Base-by-base conservation (phyloP, 2,797 vertebrate species). In the Emys orbicularis region DNA sequence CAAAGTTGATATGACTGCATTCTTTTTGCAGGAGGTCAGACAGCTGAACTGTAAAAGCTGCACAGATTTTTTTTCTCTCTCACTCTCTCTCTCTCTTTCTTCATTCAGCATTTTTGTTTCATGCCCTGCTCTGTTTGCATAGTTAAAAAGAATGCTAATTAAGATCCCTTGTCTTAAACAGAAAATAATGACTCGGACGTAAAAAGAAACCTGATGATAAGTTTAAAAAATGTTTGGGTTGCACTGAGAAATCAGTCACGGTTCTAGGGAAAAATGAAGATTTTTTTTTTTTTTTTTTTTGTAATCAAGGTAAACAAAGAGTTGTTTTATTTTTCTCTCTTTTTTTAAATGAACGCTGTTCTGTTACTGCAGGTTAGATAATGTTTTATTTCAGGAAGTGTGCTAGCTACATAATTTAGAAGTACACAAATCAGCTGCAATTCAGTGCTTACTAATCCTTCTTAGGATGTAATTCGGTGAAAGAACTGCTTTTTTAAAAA, bases 381-480 rank as follows among this genome's bases (percentile, higher is more conserved):
- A 97, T 84, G 88, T 97, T 98, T 98, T 98, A 96, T 98, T 98
- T 98, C 96, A 96, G 95, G 97, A 98, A 97, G 95, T 79, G 80
- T 97, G 95, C 92, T 96, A 96, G 92, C 93, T 94, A 96, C 97
- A 97, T 97, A 97, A 98, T 98, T 97, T 96, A 90, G 95, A 98
- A 97, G 98, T 98, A 97, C 97, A 98, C 97, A 98, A 98, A 99
- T 98, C 96, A 98, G 98, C 98, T 98, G 98, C 98, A 96, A 98
- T 98, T 98, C 97, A 98, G 98, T 96, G 92, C 97, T 99, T 99
- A 98, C 99, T 99, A 98, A 99, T 98, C 98, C 98, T 99, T 98
- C 98, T 98, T 97, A 98, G 98, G 95, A 98, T 98, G 97, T 97
- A 97, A 98, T 98, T 98, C 93, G 92, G 97, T 98, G 97, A 98